Conservation (phyloP, 30 jellyfish, hydroid and myxozoan genomes). For the Pseudorhiza aurosa region DNA sequence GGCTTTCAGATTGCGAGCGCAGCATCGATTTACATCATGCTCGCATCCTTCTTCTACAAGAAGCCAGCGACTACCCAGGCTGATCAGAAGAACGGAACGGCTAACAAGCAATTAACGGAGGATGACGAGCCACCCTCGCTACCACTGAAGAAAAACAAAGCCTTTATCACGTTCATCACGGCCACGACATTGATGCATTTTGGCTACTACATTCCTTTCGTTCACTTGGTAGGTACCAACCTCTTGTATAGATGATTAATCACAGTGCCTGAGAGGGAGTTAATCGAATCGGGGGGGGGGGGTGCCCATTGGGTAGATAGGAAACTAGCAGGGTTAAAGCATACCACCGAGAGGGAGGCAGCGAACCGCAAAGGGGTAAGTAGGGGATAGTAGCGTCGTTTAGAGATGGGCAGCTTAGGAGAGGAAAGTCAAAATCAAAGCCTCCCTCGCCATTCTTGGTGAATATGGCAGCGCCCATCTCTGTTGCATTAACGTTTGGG, state of each 20-base stretch:
- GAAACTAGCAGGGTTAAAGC: no score
- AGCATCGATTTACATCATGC: slow-evolving; percentile 66
- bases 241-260: not conserved
- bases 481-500: no score
- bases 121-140: slow-evolving; percentile 27
- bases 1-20: slow-evolving; percentile 80
- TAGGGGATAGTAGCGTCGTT: no score
- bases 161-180: slow-evolving; percentile 64
- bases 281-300: no score
- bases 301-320: no score
- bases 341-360: no score
- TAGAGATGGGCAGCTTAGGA: no score
- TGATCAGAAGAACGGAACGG: slow-evolving; percentile 10
- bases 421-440: no score
- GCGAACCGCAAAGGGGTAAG: no score
- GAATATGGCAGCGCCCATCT: no score
- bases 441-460: no score
- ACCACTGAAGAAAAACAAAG: slow-evolving; percentile 77
- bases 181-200: slow-evolving; percentile 82
- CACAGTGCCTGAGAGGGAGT: no score
- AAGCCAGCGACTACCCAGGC: slow-evolving; percentile 59
- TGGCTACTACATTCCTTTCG: slow-evolving; percentile 91
- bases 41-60: slow-evolving; percentile 70
- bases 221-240: slow-evolving; percentile 78
- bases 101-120: slow-evolving; percentile 9